Evolutionary conservation across 1,140 invertebrate genomes (phyloP).

Genomic region (Nasonia vitripennis): DNA sequence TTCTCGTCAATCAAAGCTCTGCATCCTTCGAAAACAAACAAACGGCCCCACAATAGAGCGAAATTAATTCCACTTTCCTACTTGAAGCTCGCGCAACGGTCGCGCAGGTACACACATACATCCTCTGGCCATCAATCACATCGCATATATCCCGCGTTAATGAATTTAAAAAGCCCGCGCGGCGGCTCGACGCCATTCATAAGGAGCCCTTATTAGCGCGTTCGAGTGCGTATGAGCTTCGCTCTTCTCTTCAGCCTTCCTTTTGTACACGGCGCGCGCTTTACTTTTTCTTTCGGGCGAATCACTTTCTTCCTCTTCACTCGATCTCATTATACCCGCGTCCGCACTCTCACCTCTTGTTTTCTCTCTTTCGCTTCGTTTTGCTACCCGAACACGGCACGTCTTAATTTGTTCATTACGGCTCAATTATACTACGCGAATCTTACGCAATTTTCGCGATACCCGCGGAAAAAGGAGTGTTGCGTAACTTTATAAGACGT

Average conservation of each 20-base stretch:
- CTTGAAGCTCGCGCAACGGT: neutral
- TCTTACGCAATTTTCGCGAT: neutral
- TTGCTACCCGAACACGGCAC: neutral
- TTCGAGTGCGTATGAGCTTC: no score
- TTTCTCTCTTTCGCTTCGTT: neutral
- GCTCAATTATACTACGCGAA: neutral
- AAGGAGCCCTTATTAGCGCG: no score
- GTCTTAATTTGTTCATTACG: neutral
- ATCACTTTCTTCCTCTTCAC: conserved; percentile 44
- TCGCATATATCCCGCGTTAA: neutral
- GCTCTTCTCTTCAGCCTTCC: neutral
- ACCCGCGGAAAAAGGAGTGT: neutral
- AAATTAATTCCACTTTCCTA: conserved; percentile 21
- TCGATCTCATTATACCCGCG: neutral
- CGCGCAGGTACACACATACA: conserved; percentile 1
- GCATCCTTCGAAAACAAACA: conserved; percentile 25
- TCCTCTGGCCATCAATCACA: conserved; percentile 17
- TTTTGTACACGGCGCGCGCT: neutral
- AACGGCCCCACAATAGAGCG: neutral
- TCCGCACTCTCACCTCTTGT: conserved; percentile 21
- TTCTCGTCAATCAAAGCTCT: neutral
- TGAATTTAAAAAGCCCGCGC: conserved; percentile 24
- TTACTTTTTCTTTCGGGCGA: conserved; percentile 43
- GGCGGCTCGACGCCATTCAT: no score
- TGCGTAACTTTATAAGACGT: neutral